A percentile compares a stretch with the other conserved stretches of the same genome.
These are phyloP conservation scores for Ophiodon elongatus DNA, from an alignment of 2,113 vertebrate genomes.

Conservation along the genomic window DNA sequence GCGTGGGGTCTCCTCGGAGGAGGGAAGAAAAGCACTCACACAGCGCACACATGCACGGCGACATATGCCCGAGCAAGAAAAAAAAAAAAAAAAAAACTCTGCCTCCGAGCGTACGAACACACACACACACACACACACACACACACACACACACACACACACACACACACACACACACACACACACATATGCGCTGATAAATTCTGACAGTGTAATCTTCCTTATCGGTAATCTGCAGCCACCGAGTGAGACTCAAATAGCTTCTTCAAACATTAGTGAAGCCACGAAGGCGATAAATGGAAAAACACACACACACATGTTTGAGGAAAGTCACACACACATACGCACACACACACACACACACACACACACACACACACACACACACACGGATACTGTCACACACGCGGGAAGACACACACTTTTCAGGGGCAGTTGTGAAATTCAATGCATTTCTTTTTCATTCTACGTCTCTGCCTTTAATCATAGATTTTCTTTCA, in stretches of 20 bases:
- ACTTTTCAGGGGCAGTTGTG: background rate
- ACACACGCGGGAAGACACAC: background rate
- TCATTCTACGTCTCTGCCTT: background rate
- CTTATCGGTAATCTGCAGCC: slow-evolving; percentile 58
- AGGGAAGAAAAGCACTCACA: slow-evolving; percentile 37
- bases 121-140: slow-evolving; percentile 9
- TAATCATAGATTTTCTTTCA: too few relatives aligned
- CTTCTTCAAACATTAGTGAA: slow-evolving; percentile 46
- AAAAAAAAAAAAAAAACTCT: slow-evolving; percentile 14
- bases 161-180: background rate
- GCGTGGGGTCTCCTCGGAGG: slow-evolving; percentile 70
- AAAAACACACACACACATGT: slow-evolving; percentile 16
- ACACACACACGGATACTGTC: background rate
- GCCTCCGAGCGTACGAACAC: background rate
- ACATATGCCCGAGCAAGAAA: slow-evolving; percentile 56
- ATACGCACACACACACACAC: background rate
- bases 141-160: slow-evolving; percentile 6
- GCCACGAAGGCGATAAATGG: slow-evolving; percentile 29
- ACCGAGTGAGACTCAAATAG: slow-evolving; percentile 12
- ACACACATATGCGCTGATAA: slow-evolving; percentile 26
- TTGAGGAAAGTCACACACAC: too few relatives aligned
- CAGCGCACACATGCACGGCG: slow-evolving; percentile 12
- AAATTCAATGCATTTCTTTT: background rate
- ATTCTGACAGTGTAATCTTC: slow-evolving; percentile 64
- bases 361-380: background rate